Evolutionary conservation across 1,140 invertebrate species (phyloP).

Genomic region (Drosophila nannoptera): DNA sequence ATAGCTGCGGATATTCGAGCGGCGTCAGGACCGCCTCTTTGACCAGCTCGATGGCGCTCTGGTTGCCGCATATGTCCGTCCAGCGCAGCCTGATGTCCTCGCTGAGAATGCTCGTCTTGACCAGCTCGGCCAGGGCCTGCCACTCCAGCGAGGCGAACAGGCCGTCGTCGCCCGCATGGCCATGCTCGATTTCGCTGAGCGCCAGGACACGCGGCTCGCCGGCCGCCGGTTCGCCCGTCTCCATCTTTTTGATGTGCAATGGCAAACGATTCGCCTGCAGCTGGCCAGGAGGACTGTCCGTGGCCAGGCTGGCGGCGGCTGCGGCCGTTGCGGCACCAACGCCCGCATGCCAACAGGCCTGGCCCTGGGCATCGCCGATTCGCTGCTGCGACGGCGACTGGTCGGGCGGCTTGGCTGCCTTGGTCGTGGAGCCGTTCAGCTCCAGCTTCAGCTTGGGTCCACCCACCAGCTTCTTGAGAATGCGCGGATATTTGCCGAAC

Average conservation of each 20-base stretch:
- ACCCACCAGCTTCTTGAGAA: slow-evolving; percentile 82
- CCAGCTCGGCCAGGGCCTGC: slow-evolving; percentile 64
- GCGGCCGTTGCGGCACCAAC: slow-evolving; percentile 56
- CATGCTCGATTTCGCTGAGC: slow-evolving; percentile 66
- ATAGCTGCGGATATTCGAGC: slow-evolving; percentile 90
- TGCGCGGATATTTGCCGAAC: slow-evolving; percentile 91
- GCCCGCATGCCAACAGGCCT: slow-evolving; percentile 54
- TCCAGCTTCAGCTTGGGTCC: slow-evolving; percentile 65
- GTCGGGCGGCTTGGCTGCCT: neutral
- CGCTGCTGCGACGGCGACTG: slow-evolving; percentile 12
- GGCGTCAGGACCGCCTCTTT: slow-evolving; percentile 94
- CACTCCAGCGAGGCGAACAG: slow-evolving; percentile 63
- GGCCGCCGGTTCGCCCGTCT: slow-evolving; percentile 29
- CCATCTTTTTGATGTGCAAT: slow-evolving; percentile 62
- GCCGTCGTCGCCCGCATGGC: slow-evolving; percentile 48
- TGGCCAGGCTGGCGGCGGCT: slow-evolving; percentile 35
- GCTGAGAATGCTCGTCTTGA: slow-evolving; percentile 62
- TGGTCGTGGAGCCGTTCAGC: slow-evolving; percentile 6
- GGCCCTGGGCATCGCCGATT: slow-evolving; percentile 28
- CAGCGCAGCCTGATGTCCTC: slow-evolving; percentile 79
- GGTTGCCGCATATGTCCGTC: slow-evolving; percentile 87
- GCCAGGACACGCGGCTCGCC: slow-evolving; percentile 4
- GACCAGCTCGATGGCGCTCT: slow-evolving; percentile 89
- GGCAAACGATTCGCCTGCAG: slow-evolving; percentile 20
- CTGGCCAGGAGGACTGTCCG: no score